phyloP scores from a whole-genome alignment of 2,888 invertebrate genomes.

The Microctonus aethiopoides region DNA sequence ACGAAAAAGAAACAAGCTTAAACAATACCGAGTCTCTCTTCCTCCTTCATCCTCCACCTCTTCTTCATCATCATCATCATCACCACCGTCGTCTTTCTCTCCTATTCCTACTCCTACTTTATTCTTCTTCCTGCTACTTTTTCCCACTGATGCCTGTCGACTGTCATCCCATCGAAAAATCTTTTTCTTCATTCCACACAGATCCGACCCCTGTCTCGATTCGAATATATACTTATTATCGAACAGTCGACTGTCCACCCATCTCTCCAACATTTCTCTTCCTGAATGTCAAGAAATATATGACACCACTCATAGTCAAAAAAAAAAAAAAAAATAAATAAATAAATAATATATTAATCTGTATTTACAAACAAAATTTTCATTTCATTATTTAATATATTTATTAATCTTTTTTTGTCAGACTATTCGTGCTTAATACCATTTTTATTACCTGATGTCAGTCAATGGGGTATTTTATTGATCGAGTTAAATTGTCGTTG shows the following conservation, averaged over 20 bases:
- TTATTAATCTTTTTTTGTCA: background rate
- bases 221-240: background rate
- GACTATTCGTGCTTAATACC: no score
- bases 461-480: background rate
- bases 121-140: background rate
- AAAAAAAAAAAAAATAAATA: background rate
- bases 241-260: background rate
- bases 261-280: background rate
- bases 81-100: background rate
- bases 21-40: constrained; percentile 46
- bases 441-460: background rate
- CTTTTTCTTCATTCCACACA: background rate
- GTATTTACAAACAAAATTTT: background rate
- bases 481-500: background rate
- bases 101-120: background rate
- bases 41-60: background rate
- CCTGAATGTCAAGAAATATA: background rate
- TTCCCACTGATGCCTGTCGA: background rate
- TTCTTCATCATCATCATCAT: background rate
- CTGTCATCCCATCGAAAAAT: background rate
- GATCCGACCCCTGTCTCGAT: background rate
- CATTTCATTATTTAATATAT: background rate
- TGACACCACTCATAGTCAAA: background rate
- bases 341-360: background rate
- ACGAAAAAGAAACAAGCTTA: constrained; percentile 50